These are phyloP conservation scores for Acromyrmex echinatior DNA, from an alignment of 1,140 invertebrate genomes.

Conservation along the genomic window DNA sequence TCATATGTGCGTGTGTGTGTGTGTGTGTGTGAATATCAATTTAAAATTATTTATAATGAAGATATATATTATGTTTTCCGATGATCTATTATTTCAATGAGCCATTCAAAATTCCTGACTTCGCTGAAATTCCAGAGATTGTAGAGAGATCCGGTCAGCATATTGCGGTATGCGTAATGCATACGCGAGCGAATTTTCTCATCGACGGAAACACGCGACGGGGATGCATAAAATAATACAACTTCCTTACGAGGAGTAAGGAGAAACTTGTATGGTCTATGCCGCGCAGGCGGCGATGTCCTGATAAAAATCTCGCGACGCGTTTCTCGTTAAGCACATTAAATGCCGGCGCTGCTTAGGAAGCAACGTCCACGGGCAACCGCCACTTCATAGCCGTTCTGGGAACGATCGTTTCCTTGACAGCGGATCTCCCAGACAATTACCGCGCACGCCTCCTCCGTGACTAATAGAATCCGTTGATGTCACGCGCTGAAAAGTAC, in stretches of 20 bases:
- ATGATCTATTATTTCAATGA: not conserved
- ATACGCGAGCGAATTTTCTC: constrained; percentile 16
- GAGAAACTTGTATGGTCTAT: constrained; percentile 42
- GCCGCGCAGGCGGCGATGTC: constrained; percentile 17
- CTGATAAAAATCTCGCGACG: constrained; percentile 64
- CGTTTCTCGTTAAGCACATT: constrained; percentile 69
- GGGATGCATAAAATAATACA: constrained; percentile 18
- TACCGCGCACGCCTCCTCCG: constrained; percentile 49
- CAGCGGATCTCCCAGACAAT: constrained; percentile 62
- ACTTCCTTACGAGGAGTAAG: constrained; percentile 4
- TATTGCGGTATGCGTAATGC: not conserved
- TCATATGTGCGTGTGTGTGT: too few relatives aligned
- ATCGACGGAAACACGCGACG: constrained; percentile 5
- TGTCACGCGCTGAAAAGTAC: constrained; percentile 70
- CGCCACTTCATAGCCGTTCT: constrained; percentile 44
- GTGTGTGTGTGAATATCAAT: not conserved
- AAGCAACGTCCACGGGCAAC: constrained; percentile 27
- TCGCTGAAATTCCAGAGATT: not conserved
- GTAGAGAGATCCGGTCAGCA: not conserved
- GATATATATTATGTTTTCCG: not conserved
- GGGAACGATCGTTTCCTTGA: constrained; percentile 56
- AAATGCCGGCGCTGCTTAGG: constrained; percentile 49
- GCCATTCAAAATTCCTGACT: not conserved
- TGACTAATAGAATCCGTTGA: constrained; percentile 72
- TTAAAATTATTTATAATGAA: not conserved